Conservation (phyloP, 2,888 invertebrate genomes). For the Aproaerema taeniolella region DNA sequence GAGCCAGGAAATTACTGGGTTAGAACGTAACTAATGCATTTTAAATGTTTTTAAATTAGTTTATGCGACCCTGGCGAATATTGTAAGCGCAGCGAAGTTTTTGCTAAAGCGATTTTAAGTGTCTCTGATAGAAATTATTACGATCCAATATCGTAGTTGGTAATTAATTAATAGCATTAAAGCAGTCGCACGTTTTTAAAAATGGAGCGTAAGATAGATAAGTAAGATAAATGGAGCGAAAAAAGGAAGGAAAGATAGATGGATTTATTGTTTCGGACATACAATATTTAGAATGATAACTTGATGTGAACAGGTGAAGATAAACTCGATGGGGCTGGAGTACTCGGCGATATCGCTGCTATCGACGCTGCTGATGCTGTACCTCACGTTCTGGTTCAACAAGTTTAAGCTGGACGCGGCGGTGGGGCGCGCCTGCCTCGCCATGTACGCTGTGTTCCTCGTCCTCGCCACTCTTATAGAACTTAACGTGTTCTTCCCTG, state of each 20-base stretch:
- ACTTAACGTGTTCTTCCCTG: constrained; percentile 94
- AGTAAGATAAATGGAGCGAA: no score
- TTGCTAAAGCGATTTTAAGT: constrained; percentile 1
- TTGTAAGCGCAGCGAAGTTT: not conserved
- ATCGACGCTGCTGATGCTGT: constrained; percentile 89
- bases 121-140: no score
- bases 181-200: no score
- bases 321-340: constrained; percentile 93
- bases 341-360: constrained; percentile 94
- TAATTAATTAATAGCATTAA: no score
- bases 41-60: not conserved
- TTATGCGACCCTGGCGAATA: not conserved
- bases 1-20: constrained; percentile 88
- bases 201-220: no score
- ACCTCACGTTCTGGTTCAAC: constrained; percentile 90
- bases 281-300: no score
- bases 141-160: not conserved
- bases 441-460: constrained; percentile 92
- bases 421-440: constrained; percentile 89
- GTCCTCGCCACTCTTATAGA: constrained; percentile 93
- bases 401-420: constrained; percentile 91
- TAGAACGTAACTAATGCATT: constrained; percentile 32
- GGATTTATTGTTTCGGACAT: no score
- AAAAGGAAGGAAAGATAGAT: no score
- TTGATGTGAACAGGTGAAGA: constrained; percentile 79